Base-by-base conservation (phyloP, 23 tunicate genomes). In the Halocynthia aurantium region DNA sequence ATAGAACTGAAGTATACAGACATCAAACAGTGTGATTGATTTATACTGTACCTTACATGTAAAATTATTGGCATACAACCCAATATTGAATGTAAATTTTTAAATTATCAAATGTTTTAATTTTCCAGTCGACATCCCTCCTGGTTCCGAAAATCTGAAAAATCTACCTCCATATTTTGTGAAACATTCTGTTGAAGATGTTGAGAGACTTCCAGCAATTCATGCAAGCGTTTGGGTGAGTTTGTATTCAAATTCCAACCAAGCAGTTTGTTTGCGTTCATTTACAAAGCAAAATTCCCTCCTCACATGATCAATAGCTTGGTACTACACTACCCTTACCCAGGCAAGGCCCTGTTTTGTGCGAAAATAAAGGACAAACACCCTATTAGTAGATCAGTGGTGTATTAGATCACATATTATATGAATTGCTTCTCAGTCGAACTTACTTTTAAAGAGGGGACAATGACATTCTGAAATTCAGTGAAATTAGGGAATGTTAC, bases 151-250 rank as follows among this genome's bases (percentile, higher is more conserved):
- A 31, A 31, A 31, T 31, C 44, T 31, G 44, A 31, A 31, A 22
- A 88, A 72, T 13, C 53, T 89, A 31, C 88, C 96, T 11, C 88
- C 96, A 22, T 89, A 84, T 69, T 84, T 66, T 60, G 96, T 89
- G 7, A 68, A 83, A 58, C 84, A 83, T 69, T 85, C 88, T 19
- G 6, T 89, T 10, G 82, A 89, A 31, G 96, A 89, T 52, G 84
- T 84, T 6, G 96, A 89, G 65, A 52, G 96, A 44, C 62, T 89
- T 11, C 96, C 96, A 6, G 96, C 96, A 8, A 89, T 89, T 55
- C 96, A 89, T 80, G 85, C 96, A 52, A 78, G 84, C 44, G 84
- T 89, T 60, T 89, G 96, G 96, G 96, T 89, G 67, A 61, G 95
- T 81, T 8, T 58, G 15, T 13, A n/a, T 58, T 13, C 63, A n/a